Base-by-base conservation (phyloP, 2,888 invertebrate genomes). In the Meta bourneti region DNA sequence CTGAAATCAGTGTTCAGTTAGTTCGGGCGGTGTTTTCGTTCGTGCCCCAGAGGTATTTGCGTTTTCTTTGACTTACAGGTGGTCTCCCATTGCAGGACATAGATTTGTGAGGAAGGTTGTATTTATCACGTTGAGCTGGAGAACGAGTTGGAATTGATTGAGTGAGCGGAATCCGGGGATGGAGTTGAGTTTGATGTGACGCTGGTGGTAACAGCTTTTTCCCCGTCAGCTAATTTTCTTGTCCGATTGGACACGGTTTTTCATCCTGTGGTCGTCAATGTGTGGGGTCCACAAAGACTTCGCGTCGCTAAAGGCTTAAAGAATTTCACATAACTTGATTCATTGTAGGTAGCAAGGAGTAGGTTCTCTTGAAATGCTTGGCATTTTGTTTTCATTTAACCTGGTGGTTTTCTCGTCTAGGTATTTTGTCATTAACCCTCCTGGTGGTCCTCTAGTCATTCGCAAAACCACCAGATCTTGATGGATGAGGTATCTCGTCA, bases 41-140 rank as follows among this genome's bases (percentile, higher is more conserved):
- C 34, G 34, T 49, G 69, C n/a, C 70, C 51, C 70, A 51, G 81
- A 70, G 81, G 81, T 49, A 71, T 70, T 81, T 70, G n/a, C 69
- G 81, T 70, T 70, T 79, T 11, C 51, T 61, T 48, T 34, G 48
- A 19, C 69, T 70, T 70, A 81, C 81, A 81, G 81, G 81, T 81
- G 81, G 81, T 70, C 81, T 51, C 8, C n/a, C 51, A n/a, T 13
- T 11, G n/a, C 49, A 20, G 8, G 54, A 61, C 20, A 54, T 4
- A 54, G 61, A 13, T 69, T 79, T 61, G 7, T 9, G n/a, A 16
- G 54, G 61, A 79, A 79, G 79, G 79, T 16, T 61, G 79, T 48
- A 16, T 79, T 79, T 79, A 79, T 79, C 79, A 79, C 79, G 69
- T 79, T 79, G 4, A 6, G 19, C 9, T 61, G 16, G 61, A 6